Evolutionary conservation across 1,140 invertebrate genomes (phyloP).

Genomic region (Tetragonula clypearis): DNA sequence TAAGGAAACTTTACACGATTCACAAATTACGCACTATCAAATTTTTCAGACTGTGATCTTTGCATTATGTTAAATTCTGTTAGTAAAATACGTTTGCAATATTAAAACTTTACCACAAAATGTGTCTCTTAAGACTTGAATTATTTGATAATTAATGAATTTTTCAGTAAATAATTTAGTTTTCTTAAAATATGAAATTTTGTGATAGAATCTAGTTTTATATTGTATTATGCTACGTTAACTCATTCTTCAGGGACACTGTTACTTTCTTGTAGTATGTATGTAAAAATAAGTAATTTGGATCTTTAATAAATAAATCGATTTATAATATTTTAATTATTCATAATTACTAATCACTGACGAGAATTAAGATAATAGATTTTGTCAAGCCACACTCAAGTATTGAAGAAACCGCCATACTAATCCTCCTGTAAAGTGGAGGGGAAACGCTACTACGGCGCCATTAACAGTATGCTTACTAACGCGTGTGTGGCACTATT

Average conservation of each 20-base stretch:
- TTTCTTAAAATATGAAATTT: not conserved
- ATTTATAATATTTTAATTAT: not conserved
- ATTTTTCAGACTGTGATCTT: not conserved
- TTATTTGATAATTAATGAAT: not conserved
- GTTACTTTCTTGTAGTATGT: not conserved
- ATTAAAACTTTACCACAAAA: not conserved
- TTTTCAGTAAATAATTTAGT: not conserved
- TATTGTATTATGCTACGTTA: not conserved
- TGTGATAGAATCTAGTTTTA: not conserved
- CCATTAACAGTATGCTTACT: conserved; percentile 49
- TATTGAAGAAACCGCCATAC: conserved; percentile 29
- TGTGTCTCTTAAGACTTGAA: not conserved
- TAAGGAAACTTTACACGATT: not conserved
- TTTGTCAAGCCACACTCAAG: not conserved
- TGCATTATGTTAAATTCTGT: not conserved
- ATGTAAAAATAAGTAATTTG: not conserved
- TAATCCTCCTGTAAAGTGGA: conserved; percentile 24
- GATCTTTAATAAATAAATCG: not conserved
- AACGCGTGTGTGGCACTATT: conserved; percentile 41
- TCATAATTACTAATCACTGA: not conserved
- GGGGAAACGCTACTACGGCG: conserved; percentile 37
- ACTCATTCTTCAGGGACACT: not conserved
- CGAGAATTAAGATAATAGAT: not conserved
- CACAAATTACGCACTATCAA: not conserved
- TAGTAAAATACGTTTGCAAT: not conserved